These are phyloP conservation scores for Cyrtonyx montezumae DNA, from an alignment of 2,113 vertebrate genomes.

Conservation along the genomic window DNA sequence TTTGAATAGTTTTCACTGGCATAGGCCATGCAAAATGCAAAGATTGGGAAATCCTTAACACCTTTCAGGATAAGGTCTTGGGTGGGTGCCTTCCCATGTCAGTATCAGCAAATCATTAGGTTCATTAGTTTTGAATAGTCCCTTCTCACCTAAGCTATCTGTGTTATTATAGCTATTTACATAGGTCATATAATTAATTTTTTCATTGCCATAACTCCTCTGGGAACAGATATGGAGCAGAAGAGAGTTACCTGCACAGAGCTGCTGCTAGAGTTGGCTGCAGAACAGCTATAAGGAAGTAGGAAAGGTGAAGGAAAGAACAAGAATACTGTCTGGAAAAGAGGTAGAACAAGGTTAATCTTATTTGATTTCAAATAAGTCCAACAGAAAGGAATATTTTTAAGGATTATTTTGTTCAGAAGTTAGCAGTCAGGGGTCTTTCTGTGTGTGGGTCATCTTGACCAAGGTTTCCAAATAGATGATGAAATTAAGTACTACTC, in stretches of 20 bases:
- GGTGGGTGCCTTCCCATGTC: not conserved
- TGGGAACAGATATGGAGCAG: not conserved
- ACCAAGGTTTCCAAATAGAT: not conserved
- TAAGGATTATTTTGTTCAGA: not conserved
- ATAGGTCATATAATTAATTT: not conserved
- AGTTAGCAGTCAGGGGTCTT: not conserved
- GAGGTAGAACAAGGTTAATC: not conserved
- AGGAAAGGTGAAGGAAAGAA: not conserved
- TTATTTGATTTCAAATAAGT: not conserved
- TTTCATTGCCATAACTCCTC: not conserved
- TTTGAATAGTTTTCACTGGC: not conserved
- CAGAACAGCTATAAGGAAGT: not conserved
- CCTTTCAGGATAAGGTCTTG: not conserved
- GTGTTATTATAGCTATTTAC: not conserved
- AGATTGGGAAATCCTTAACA: not conserved
- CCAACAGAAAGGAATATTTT: not conserved
- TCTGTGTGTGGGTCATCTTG: not conserved
- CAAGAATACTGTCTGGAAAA: not conserved
- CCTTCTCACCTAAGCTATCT: not conserved
- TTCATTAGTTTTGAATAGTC: not conserved
- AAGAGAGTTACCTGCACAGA: not conserved
- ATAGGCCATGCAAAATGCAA: not conserved
- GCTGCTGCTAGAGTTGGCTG: not conserved
- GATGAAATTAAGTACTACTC: not conserved
- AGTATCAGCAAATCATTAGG: not conserved